These are phyloP conservation scores for Dinothrombium tinctorium DNA, from an alignment of 1,140 invertebrate genomes.

Conservation along the genomic window DNA sequence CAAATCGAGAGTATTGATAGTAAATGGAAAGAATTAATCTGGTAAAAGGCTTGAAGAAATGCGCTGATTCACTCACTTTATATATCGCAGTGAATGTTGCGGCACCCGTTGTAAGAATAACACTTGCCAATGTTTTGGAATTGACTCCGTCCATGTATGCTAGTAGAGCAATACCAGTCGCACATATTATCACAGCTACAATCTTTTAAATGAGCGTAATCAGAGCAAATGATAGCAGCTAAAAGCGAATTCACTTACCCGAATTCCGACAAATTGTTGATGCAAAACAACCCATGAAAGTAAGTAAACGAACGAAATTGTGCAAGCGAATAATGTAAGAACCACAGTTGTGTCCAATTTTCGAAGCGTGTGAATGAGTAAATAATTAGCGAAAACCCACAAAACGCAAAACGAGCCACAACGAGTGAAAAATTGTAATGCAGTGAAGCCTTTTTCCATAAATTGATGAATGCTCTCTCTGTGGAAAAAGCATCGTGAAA, in stretches of 20 bases:
- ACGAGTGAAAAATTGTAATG: constrained; percentile 24
- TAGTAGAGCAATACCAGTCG: constrained; percentile 71
- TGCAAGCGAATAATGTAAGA: constrained; percentile 72
- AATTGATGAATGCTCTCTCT: constrained; percentile 19
- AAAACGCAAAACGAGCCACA: constrained; percentile 64
- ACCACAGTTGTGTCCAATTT: constrained; percentile 70
- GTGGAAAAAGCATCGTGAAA: constrained; percentile 11
- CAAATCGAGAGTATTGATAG: too few relatives aligned
- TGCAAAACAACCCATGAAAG: constrained; percentile 86
- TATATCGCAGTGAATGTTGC: constrained; percentile 73
- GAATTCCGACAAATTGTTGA: constrained; percentile 79
- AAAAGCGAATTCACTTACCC: constrained; percentile 36
- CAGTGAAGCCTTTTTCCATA: constrained; percentile 17
- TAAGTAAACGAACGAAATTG: constrained; percentile 73
- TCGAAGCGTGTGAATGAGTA: constrained; percentile 60
- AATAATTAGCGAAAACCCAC: constrained; percentile 76
- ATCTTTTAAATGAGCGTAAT: constrained; percentile 33
- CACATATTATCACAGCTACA: constrained; percentile 75
- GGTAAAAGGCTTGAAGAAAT: neutral
- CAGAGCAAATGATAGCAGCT: neutral
- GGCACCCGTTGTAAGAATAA: constrained; percentile 63
- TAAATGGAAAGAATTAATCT: neutral
- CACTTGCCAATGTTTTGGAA: constrained; percentile 36
- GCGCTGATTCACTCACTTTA: constrained; percentile 37
- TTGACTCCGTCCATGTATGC: constrained; percentile 81